These are phyloP conservation scores for Leucosticte australis DNA, from an alignment of 2,113 vertebrate genomes.

Conservation along the genomic window DNA sequence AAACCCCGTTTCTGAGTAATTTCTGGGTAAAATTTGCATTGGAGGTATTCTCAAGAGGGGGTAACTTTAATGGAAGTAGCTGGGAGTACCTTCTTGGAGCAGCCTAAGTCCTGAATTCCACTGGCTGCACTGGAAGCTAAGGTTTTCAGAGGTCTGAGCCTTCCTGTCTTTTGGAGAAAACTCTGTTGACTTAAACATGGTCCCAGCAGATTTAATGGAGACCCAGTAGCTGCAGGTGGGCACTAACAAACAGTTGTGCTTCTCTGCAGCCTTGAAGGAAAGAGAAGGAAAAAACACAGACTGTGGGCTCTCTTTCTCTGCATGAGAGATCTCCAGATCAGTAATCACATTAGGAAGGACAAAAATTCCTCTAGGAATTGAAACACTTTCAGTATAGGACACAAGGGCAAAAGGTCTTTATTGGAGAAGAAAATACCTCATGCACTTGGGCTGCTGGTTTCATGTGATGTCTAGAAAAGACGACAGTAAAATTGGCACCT, in stretches of 20 bases:
- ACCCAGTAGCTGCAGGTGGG: not conserved
- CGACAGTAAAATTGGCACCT: conserved; percentile 58
- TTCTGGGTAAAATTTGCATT: not conserved
- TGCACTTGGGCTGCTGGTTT: conserved; percentile 37
- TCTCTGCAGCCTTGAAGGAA: not conserved
- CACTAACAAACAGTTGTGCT: not conserved
- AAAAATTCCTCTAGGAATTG: conserved; percentile 28
- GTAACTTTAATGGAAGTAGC: not conserved
- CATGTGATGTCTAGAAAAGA: conserved; percentile 46
- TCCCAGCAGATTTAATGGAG: not conserved
- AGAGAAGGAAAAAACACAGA: not conserved
- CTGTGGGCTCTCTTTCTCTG: not conserved
- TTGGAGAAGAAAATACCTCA: conserved; percentile 40
- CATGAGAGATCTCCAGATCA: conserved; percentile 12
- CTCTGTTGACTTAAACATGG: not conserved
- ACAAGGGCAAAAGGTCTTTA: conserved; percentile 50
- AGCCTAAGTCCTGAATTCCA: not conserved
- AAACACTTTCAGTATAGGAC: conserved; percentile 14
- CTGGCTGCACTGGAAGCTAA: not conserved
- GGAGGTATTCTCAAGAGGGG: not conserved
- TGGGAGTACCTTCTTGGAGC: not conserved
- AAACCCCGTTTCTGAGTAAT: not conserved
- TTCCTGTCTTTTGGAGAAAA: not conserved
- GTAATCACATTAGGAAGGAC: conserved; percentile 51
- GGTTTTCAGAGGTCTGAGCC: not conserved